Conservation (phyloP, 2,888 invertebrate genomes). For the Scelioninae gen. 2 region DNA sequence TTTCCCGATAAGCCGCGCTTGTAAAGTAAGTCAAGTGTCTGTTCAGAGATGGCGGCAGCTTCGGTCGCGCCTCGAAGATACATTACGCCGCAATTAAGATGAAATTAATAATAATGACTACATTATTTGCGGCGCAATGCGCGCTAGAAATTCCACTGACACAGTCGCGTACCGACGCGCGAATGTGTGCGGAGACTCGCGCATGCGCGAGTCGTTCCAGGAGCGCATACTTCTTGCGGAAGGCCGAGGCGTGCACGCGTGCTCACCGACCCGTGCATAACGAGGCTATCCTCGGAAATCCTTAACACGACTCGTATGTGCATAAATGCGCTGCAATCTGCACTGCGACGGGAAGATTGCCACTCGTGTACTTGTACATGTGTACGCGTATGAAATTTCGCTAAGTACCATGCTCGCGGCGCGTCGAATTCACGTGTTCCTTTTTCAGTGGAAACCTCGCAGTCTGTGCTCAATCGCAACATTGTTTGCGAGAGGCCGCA, state of each 20-base stretch:
- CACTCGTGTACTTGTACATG: conserved; percentile 10
- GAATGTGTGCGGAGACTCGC: conserved; percentile 22
- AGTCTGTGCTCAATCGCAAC: too few species aligned
- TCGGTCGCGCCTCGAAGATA: conserved; percentile 13
- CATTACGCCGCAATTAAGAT: conserved; percentile 28
- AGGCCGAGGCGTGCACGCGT: conserved; percentile 57
- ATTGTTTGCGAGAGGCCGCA: too few species aligned
- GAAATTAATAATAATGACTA: conserved; percentile 42
- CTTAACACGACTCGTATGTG: conserved; percentile 49
- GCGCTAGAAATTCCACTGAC: conserved; percentile 16
- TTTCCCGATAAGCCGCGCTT: neutral
- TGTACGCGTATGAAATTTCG: conserved; percentile 17
- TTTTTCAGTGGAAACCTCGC: neutral
- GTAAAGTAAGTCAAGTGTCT: neutral
- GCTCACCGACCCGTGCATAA: conserved; percentile 64
- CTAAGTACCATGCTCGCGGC: conserved; percentile 21
- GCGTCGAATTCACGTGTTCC: conserved; percentile 11
- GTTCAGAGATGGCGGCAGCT: neutral
- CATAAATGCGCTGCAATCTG: conserved; percentile 46
- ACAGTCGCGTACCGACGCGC: conserved; percentile 2
- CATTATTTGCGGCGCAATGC: conserved; percentile 34
- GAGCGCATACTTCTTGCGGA: conserved; percentile 60
- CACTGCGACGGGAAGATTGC: conserved; percentile 41
- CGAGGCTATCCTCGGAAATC: conserved; percentile 65
- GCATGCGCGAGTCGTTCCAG: conserved; percentile 51